Evolutionary conservation across 2,797 vertebrate genomes (phyloP).

Genomic region (Notoglanidium macrostoma): DNA sequence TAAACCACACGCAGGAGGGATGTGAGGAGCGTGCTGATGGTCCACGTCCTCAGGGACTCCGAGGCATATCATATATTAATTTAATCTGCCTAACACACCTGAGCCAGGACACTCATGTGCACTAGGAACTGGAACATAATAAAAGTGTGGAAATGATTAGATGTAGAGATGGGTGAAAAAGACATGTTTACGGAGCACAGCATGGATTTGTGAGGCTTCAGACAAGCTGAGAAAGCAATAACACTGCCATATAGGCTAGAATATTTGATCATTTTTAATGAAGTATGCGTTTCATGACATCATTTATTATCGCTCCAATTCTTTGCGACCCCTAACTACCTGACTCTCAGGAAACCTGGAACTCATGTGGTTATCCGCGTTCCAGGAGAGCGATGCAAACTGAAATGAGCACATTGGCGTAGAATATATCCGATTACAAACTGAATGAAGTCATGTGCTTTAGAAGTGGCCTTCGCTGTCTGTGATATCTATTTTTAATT

Average conservation of each 20-base stretch:
- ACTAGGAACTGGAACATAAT: too few species aligned
- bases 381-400: neutral
- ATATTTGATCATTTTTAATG: neutral
- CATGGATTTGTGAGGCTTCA: neutral
- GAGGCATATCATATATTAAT: slow-evolving; percentile 1
- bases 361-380: neutral
- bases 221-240: neutral
- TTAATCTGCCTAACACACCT: slow-evolving; percentile 2
- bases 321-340: neutral
- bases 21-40: neutral
- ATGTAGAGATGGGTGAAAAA: neutral
- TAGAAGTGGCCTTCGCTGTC: neutral
- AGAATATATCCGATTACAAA: neutral
- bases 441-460: neutral
- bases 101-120: slow-evolving; percentile 8
- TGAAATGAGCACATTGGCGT: neutral
- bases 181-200: neutral
- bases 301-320: neutral
- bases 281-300: neutral
- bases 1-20: slow-evolving; percentile 13
- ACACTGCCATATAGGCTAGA: neutral
- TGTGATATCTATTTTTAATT: slow-evolving; percentile 29
- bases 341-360: neutral
- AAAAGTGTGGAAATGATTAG: neutral
- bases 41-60: neutral